Evolutionary conservation across 2,797 vertebrate genomes (phyloP), one percentile per base, ranked within the genome.

Genomic region (Gambelia wislizenii): DNA sequence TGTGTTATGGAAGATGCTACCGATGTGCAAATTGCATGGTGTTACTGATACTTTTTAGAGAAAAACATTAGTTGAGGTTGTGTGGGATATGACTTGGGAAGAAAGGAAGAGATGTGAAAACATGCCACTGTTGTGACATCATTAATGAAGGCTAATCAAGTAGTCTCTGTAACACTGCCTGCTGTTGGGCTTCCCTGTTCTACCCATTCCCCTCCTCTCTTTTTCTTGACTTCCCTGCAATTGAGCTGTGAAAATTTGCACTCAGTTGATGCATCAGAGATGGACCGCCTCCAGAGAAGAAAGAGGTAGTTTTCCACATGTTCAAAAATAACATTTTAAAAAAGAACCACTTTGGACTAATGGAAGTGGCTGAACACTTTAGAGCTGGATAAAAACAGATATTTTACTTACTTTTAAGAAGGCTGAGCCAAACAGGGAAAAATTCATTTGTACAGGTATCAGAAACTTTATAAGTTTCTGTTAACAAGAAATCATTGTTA

Each of bases 21-120:
- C 47, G 39, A 87, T 87, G 49, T 80, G 54, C 44, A 88, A 88
- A 76, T 83, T 94, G 22, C 82, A 93, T 89, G 30, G 69, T 42
- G 69, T 91, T 93, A 54, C 72, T 92, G 86, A 54, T 89, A 12
- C 84, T 54, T 83, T 30, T 83, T 91, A 91, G 47, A 87, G 80
- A 88, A 47, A 84, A 47, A 93, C 75, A 80, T 33, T 42, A 72
- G 20, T 89, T 91, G 86, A 47, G 70, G 52, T 92, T 81, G 84
- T 52, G 25, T 30, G 27, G 80, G 78, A 91, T 4, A 44, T 39
- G 93, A 84, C 81, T 91, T 27, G 78, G 75, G 86, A 82, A 85
- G 83, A 92, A 91, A 79, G 76, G 18, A 84, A 77, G 79, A 70
- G 64, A 91, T 70, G 30, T 18, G 25, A 90, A 90, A 90, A 89